Conservation (phyloP, 1,140 invertebrate species). For the Agrilus planipennis region DNA sequence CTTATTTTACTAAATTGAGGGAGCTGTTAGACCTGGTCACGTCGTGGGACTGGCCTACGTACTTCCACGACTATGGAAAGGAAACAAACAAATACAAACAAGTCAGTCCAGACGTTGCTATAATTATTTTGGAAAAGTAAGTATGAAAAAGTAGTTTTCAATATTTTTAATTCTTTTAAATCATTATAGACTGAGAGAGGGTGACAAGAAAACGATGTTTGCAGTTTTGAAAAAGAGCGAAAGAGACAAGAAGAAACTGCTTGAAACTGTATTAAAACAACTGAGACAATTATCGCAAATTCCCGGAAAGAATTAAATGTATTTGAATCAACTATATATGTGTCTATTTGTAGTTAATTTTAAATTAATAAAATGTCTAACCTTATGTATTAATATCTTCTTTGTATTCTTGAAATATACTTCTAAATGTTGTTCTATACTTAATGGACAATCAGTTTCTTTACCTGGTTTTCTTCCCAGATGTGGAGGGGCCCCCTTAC, state of each 20-base stretch:
- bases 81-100: constrained; percentile 85
- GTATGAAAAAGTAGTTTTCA: constrained; percentile 15
- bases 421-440: too few species aligned
- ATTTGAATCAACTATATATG: too few species aligned
- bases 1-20: constrained; percentile 82
- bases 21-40: constrained; percentile 91
- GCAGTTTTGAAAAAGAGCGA: constrained; percentile 89
- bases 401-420: too few species aligned
- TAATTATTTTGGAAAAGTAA: constrained; percentile 88
- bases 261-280: constrained; percentile 93
- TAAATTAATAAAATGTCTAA: too few species aligned
- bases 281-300: constrained; percentile 63
- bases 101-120: constrained; percentile 82
- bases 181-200: constrained; percentile 70
- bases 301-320: constrained; percentile 15
- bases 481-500: too few species aligned
- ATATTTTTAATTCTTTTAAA: constrained; percentile 1
- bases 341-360: too few species aligned
- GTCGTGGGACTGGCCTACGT: constrained; percentile 94
- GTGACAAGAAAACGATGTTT: constrained; percentile 92
- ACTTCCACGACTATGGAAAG: constrained; percentile 92
- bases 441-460: too few species aligned
- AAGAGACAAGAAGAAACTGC: constrained; percentile 87
- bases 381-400: too few species aligned
- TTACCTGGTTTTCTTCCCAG: too few species aligned